Evolutionary conservation across 2,888 invertebrate genomes (phyloP), one percentile per base, ranked within the genome.

Genomic region (Trissolcus japonicus): DNA sequence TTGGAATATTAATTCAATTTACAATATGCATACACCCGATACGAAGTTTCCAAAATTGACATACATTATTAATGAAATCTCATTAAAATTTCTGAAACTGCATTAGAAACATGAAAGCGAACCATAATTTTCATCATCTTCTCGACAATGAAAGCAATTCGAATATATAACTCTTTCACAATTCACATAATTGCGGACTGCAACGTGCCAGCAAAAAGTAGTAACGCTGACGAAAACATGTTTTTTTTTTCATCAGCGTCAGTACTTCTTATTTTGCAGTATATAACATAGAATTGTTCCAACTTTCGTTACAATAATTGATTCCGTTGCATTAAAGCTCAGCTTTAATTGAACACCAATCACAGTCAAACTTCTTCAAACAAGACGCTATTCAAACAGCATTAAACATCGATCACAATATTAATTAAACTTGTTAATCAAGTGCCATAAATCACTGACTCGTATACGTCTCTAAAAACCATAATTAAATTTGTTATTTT

Each of bases 1-100:
- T 19, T 17, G n/a, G 17, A 14, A 57, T 51, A 48, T 57, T 29
- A 57, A 48, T 53, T 69, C 40, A 63, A 59, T 65, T 54, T 72
- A 72, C 59, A 46, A 63, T 69, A 65, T 72, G 59, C 59, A 65
- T 43, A 51, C 51, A 48, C 35, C 29, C n/a, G 21, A 61, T 40
- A 48, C 40, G n/a, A 19, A 60, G 11, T 54, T 21, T 55, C 11
- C 16, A 21, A 55, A 71, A 71, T 71, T 71, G 62, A 71, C 69
- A 50, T n/a, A 40, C 59, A 21, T 53, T 41, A 57, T 57, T 57
- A 57, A 57, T 48, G 9, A 50, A 46, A 43, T 48, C 29, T 65
- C 29, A n/a, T 65, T 54, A 6, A 48, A 55, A 48, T 63, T n/a
- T 16, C 13, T 54, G 11, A 19, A 43, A 19, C 25, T 21, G 29